Evolutionary conservation across 2,888 invertebrate genomes (phyloP).

Genomic region (Drosophila greeni): DNA sequence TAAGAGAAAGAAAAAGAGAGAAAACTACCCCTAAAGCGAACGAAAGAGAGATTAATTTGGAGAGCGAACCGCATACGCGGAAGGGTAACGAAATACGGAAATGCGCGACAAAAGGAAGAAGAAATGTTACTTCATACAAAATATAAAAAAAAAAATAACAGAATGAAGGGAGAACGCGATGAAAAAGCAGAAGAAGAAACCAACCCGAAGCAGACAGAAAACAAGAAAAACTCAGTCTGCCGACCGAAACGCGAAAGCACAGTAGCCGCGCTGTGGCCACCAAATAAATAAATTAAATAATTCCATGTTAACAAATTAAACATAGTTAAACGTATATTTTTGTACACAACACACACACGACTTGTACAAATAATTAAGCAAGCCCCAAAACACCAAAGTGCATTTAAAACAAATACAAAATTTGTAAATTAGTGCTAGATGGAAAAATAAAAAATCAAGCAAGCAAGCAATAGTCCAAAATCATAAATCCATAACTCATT

Average conservation of each 20-base stretch:
- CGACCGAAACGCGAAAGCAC: conserved; percentile 54
- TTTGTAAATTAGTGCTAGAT: conserved; percentile 14
- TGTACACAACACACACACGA: conserved; percentile 22
- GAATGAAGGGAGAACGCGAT: conserved; percentile 26
- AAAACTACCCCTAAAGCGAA: conserved; percentile 14
- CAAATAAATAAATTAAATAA: conserved; percentile 34
- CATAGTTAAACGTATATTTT: conserved; percentile 50
- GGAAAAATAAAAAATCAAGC: conserved; percentile 15
- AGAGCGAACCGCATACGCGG: conserved; percentile 53
- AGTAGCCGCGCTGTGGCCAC: conserved; percentile 50
- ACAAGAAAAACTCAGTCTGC: conserved; percentile 50
- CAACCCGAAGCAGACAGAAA: conserved; percentile 48
- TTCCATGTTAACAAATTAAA: conserved; percentile 32
- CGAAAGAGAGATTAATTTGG: not conserved
- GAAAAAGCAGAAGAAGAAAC: conserved; percentile 16
- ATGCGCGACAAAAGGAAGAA: conserved; percentile 54
- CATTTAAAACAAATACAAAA: conserved; percentile 52
- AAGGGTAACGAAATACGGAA: conserved; percentile 72
- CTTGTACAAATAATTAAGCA: conserved; percentile 50
- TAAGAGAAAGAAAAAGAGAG: not conserved
- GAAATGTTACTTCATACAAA: conserved; percentile 59
- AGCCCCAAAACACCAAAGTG: conserved; percentile 62
- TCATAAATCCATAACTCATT: conserved; percentile 36
- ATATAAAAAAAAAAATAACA: conserved; percentile 16
- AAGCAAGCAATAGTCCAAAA: conserved; percentile 18